Conservation (phyloP, 2,888 invertebrate species). For the Perdita meconis region DNA sequence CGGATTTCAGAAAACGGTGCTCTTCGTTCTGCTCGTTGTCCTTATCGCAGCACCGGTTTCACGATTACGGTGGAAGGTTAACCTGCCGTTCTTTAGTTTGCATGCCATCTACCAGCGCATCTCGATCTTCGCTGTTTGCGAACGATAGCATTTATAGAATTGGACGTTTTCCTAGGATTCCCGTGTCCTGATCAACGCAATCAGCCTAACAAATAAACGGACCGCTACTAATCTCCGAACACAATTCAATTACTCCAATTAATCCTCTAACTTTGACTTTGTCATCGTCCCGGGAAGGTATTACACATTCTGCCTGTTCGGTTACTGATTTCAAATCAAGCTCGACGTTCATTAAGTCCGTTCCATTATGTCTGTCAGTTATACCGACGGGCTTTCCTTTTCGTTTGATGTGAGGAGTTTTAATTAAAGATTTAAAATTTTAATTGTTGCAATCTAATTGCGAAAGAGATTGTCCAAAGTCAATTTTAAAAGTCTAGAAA, state of each 20-base stretch:
- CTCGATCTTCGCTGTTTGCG: slow-evolving; percentile 32
- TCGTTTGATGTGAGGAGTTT: no score
- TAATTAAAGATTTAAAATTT: no score
- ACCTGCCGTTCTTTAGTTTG: slow-evolving; percentile 53
- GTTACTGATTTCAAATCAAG: not conserved
- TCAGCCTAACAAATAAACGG: slow-evolving; percentile 21
- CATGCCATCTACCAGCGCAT: slow-evolving; percentile 29
- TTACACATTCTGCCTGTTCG: not conserved
- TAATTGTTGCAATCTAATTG: no score
- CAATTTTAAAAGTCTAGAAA: no score
- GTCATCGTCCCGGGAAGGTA: not conserved
- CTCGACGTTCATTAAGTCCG: not conserved
- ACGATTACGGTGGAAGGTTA: slow-evolving; percentile 46
- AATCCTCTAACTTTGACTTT: not conserved
- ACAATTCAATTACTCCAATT: slow-evolving; percentile 16
- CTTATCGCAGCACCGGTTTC: slow-evolving; percentile 16
- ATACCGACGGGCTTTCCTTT: no score
- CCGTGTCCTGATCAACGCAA: slow-evolving; percentile 24
- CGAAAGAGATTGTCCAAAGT: no score
- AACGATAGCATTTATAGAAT: slow-evolving; percentile 13
- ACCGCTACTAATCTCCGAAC: not conserved
- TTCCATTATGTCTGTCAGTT: not conserved
- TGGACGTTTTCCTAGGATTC: slow-evolving; percentile 3
- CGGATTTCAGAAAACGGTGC: slow-evolving; percentile 29
- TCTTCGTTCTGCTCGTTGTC: slow-evolving; percentile 34